Conservation (phyloP, 1,140 invertebrate species). For the Drosophila lowei region DNA sequence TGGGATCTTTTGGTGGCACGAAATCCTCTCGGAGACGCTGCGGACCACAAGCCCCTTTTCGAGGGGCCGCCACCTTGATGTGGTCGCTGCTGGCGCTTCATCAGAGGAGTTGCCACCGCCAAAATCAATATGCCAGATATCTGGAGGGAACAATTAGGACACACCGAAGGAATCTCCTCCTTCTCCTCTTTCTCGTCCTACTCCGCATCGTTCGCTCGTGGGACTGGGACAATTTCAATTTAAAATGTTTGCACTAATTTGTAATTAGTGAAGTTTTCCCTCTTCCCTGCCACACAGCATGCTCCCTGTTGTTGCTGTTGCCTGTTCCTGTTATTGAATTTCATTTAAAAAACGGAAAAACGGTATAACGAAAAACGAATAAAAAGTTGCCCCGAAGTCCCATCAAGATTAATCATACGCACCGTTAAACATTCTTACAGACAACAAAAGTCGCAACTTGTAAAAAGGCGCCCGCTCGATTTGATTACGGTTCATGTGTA, state of each 20-base stretch:
- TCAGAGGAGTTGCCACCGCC: too few species aligned
- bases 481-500: conserved; percentile 44
- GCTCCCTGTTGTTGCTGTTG: too few species aligned
- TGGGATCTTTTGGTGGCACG: not conserved
- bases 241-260: conserved; percentile 52
- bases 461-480: conserved; percentile 25
- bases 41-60: not conserved
- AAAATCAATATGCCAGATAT: conserved; percentile 31
- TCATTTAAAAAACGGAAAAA: conserved; percentile 1
- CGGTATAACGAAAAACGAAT: not conserved
- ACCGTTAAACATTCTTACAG: conserved; percentile 63
- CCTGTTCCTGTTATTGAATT: conserved; percentile 24
- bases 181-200: not conserved
- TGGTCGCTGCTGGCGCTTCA: too few species aligned
- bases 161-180: too few species aligned
- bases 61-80: not conserved
- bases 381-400: conserved; percentile 15
- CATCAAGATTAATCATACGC: conserved; percentile 72
- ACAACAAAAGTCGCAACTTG: conserved; percentile 47
- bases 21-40: not conserved
- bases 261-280: conserved; percentile 54
- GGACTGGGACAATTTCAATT: conserved; percentile 40
- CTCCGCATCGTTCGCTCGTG: too few species aligned
- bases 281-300: not conserved
- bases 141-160: conserved; percentile 39